Percentiles rank a stretch among this genome's conserved stretches.
These are phyloP conservation scores for Eupithecia subumbrata DNA, from an alignment of 2,888 invertebrate genomes.

Conservation along the genomic window DNA sequence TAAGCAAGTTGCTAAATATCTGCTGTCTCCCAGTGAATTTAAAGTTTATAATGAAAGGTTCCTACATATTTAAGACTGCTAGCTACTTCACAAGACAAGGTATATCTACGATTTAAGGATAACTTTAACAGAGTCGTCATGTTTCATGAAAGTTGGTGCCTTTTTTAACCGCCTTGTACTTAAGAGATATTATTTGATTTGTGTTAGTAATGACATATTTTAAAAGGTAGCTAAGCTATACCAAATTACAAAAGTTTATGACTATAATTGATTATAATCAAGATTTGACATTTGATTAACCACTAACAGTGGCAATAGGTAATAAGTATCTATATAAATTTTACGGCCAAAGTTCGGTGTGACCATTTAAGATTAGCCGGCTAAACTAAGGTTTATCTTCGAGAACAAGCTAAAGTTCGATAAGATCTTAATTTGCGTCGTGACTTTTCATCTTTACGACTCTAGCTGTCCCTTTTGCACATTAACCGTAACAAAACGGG, in stretches of 20 bases:
- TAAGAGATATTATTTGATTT: background rate
- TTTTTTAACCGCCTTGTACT: background rate
- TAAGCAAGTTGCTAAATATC: conserved; percentile 60
- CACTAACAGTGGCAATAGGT: background rate
- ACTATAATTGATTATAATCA: too few relatives aligned
- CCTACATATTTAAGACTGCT: conserved; percentile 47
- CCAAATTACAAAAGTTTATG: too few relatives aligned
- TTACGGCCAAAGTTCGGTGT: too few relatives aligned
- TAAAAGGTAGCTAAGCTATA: background rate
- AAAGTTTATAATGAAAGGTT: conserved; percentile 53
- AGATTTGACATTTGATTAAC: background rate
- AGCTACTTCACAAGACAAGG: background rate
- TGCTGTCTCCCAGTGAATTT: conserved; percentile 59
- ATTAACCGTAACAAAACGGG: too few relatives aligned
- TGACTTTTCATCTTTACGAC: too few relatives aligned
- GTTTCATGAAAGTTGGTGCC: background rate
- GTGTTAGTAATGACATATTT: background rate
- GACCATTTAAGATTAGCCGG: too few relatives aligned
- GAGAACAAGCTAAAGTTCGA: too few relatives aligned
- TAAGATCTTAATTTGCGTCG: too few relatives aligned
- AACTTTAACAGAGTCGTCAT: background rate
- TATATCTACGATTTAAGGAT: background rate
- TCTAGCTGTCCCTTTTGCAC: too few relatives aligned
- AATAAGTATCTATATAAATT: background rate
- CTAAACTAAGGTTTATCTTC: too few relatives aligned